Conservation (phyloP, 2,797 vertebrate species). For the Pagetopsis macropterus region DNA sequence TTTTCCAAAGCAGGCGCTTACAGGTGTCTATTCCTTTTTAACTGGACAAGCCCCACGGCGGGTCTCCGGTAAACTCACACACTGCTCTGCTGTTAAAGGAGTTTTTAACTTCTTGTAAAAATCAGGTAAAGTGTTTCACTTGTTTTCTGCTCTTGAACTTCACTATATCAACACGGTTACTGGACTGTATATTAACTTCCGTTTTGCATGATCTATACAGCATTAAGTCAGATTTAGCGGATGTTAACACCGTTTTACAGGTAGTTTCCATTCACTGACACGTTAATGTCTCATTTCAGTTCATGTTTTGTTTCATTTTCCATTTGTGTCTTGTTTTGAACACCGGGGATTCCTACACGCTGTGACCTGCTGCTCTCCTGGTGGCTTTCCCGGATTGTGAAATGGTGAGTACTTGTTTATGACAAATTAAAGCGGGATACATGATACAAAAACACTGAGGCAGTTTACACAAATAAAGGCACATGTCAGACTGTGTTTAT, state of each 20-base stretch:
- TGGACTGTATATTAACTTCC: background rate
- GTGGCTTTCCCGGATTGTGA: slow-evolving; percentile 25
- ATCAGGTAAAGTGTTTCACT: slow-evolving; percentile 67
- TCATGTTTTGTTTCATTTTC: slow-evolving; percentile 35
- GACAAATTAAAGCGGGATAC: slow-evolving; percentile 21
- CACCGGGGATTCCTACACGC: slow-evolving; percentile 22
- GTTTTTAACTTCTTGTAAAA: background rate
- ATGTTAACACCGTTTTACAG: background rate
- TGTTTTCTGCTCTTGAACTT: background rate
- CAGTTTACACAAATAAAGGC: background rate
- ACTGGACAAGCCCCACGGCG: slow-evolving; percentile 34
- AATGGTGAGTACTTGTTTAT: slow-evolving; percentile 71
- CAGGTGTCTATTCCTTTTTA: slow-evolving; percentile 74
- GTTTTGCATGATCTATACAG: background rate
- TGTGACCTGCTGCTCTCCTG: slow-evolving; percentile 43
- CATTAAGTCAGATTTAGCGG: background rate
- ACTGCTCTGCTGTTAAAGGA: slow-evolving; percentile 5
- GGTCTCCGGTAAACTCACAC: slow-evolving; percentile 22
- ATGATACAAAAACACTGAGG: background rate
- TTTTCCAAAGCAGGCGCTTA: slow-evolving; percentile 40
- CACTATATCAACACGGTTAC: background rate
- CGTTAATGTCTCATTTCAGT: background rate
- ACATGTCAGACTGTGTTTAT: background rate
- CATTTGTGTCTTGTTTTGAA: slow-evolving; percentile 13
- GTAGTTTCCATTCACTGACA: background rate